phyloP scores from a whole-genome alignment of 2,113 vertebrate species.

The Todiramphus chloris region DNA sequence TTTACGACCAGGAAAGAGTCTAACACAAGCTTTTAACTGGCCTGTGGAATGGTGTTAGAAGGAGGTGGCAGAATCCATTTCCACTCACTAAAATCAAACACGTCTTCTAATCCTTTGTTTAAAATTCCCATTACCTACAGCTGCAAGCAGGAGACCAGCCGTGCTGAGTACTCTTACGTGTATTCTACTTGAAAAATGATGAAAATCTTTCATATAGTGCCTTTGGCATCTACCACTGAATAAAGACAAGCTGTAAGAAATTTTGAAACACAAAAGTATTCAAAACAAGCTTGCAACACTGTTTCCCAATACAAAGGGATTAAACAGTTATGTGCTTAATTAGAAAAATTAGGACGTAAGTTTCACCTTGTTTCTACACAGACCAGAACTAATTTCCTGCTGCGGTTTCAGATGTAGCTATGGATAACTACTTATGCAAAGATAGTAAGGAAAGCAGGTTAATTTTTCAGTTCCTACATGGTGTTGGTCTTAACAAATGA shows the following conservation, averaged over 20 bases:
- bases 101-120: background rate
- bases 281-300: background rate
- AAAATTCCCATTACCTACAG: background rate
- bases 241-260: background rate
- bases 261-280: background rate
- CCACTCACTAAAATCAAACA: background rate
- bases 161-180: background rate
- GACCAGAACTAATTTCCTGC: background rate
- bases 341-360: constrained; percentile 4
- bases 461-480: background rate
- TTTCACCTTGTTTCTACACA: background rate
- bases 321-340: constrained; percentile 18
- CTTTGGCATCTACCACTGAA: background rate
- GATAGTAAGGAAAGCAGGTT: background rate
- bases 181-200: background rate
- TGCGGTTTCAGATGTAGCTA: background rate
- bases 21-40: background rate
- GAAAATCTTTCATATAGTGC: background rate
- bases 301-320: background rate
- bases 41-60: background rate
- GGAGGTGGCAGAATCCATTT: background rate
- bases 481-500: background rate
- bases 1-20: background rate
- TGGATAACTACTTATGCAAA: background rate
- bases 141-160: background rate